Base-by-base conservation (phyloP, 2,888 invertebrate species). In the Caenorhabditis sp. region DNA sequence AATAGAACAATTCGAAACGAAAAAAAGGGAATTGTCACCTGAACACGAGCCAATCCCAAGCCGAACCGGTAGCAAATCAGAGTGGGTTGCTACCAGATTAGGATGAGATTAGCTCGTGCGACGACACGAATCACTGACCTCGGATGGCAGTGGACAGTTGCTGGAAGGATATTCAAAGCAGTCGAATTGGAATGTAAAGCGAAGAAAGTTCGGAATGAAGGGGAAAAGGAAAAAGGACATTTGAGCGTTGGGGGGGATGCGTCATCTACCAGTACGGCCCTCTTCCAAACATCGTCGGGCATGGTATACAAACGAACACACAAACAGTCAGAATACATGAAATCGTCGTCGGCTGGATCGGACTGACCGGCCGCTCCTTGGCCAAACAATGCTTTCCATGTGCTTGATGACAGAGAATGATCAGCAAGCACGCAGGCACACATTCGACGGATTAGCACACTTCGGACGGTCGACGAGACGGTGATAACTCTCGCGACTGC, bases 321-420 rank as follows among this genome's bases (percentile, higher is more conserved):
- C 35, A 50, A 68, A 76, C 51, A 55, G 72, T 50, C 37, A 56
- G 61, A 32, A 32, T 9, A 32, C 9, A 32, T 32, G 32, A 32
- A 32, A 6, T 32, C 32, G 62, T 44, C 44, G 35, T 72, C 64
- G 24, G 74, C 8, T 13, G 32, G 47, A 47, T 60, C 56, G n/a
- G n/a, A n/a, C n/a, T n/a, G n/a, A n/a, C n/a, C n/a, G n/a, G 67
- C 76, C 76, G 76, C 76, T 67, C 76, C 76, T 76, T 76, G 61
- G 60, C 26, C 76, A 76, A 76, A 76, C 51, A 76, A 61, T 67
- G 67, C 74, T 74, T 74, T 56, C 67, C 65, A 67, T 60, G 56
- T 58, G 50, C 74, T 61, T 67, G 58, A 58, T 60, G 65, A 55
- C 47, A 68, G 32, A 60, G 61, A 37, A 51, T 47, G 47, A 47